Evolutionary conservation across 2,113 vertebrate species (phyloP).

Genomic region (Nycticorax nycticorax): DNA sequence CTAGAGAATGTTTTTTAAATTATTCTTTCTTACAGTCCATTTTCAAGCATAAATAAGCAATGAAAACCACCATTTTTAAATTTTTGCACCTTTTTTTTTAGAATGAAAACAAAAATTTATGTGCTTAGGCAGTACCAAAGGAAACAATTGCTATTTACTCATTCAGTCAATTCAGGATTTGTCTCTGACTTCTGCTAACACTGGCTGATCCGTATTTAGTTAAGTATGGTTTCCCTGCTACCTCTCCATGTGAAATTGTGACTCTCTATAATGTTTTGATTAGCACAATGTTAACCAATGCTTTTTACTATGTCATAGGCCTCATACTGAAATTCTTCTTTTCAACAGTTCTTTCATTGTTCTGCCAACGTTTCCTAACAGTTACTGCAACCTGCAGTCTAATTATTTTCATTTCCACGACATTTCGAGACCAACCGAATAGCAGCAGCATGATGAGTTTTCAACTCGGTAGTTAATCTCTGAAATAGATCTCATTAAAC

Average conservation of each 20-base stretch:
- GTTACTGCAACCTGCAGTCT: neutral
- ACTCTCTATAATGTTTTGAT: neutral
- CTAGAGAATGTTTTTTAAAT: accelerated
- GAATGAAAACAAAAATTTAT: neutral
- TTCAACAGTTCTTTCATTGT: neutral
- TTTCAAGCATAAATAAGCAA: neutral
- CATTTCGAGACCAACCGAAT: neutral
- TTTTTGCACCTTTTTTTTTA: neutral
- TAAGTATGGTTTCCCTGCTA: neutral
- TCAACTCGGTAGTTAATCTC: neutral
- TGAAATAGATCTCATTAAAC: neutral
- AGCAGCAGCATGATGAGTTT: neutral
- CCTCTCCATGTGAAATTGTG: neutral
- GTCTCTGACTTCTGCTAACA: neutral
- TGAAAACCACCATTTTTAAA: neutral
- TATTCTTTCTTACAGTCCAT: neutral
- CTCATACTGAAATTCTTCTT: neutral
- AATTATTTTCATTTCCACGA: neutral
- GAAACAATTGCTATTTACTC: neutral
- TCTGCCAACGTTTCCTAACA: constrained; percentile 21
- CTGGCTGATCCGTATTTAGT: neutral
- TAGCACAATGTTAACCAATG: neutral
- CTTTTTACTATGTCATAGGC: neutral
- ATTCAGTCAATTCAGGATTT: neutral
- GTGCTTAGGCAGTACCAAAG: neutral